phyloP scores from a whole-genome alignment of 2,888 invertebrate genomes.

The Ypsolopha scabrella region DNA sequence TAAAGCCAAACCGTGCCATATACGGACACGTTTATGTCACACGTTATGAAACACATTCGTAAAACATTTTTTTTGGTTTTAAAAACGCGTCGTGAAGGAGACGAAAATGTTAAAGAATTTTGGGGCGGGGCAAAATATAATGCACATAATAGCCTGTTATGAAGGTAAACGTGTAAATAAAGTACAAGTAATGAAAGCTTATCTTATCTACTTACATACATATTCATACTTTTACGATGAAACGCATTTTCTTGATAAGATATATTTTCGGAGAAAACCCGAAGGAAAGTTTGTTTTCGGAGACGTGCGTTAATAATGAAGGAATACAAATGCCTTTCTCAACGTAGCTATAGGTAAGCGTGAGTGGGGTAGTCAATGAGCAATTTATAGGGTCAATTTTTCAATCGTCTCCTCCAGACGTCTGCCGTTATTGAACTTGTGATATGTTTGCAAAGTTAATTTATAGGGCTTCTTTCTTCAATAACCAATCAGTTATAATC shows the following conservation, averaged over 20 bases:
- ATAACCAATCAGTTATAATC: background rate
- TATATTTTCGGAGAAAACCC: conserved; percentile 19
- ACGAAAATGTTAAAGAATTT: background rate
- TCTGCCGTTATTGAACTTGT: conserved; percentile 37
- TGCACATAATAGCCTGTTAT: background rate
- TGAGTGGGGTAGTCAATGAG: background rate
- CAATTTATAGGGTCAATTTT: conserved; percentile 25
- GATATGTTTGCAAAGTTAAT: conserved; percentile 34
- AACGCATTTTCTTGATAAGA: conserved; percentile 31
- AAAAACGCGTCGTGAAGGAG: background rate
- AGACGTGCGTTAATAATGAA: too few species aligned
- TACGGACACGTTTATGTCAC: conserved; percentile 11
- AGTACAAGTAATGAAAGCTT: conserved; percentile 10
- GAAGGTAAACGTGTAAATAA: background rate
- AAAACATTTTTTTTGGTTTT: background rate
- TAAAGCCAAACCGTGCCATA: conserved; percentile 19
- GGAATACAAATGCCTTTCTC: background rate
- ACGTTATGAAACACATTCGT: conserved; percentile 3
- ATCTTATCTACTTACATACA: conserved; percentile 26
- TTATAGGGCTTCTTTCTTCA: conserved; percentile 49
- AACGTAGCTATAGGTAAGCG: background rate
- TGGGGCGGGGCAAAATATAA: background rate
- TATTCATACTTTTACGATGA: conserved; percentile 8
- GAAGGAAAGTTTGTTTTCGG: background rate
- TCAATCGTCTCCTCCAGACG: conserved; percentile 17